A percentile compares a stretch with the other conserved stretches of the same genome.
Conservation (phyloP, 2,888 invertebrate species). For the Caenorhabditis sp. region DNA sequence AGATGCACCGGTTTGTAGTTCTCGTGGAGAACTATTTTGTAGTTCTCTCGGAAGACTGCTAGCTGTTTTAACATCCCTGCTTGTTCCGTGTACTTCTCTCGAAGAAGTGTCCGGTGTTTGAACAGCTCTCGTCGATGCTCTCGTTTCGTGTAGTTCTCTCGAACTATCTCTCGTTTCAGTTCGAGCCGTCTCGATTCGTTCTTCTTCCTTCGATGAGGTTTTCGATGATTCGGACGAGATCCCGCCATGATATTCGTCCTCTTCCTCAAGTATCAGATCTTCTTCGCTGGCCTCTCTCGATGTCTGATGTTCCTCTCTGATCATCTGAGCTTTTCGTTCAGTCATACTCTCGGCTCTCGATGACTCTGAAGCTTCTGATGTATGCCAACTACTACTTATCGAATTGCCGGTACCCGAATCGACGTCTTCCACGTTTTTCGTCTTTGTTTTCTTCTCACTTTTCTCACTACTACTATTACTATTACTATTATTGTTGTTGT, state of each 20-base stretch:
- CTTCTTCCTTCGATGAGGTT: background rate
- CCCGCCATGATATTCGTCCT: slow-evolving; percentile 15
- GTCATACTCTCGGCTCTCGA: slow-evolving; percentile 26
- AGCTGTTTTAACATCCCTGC: background rate
- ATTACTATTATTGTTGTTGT: background rate
- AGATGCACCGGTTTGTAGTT: background rate
- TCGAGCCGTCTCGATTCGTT: background rate
- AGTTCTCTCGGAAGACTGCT: background rate
- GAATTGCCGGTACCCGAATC: slow-evolving; percentile 31
- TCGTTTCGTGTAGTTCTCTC: background rate
- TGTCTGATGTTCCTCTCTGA: slow-evolving; percentile 19
- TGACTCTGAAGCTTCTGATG: slow-evolving; percentile 7
- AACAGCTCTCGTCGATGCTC: background rate
- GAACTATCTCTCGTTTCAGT: too few relatives aligned
- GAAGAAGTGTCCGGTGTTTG: background rate
- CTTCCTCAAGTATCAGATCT: slow-evolving; percentile 40
- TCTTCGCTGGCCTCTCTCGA: slow-evolving; percentile 25
- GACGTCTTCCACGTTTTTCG: background rate
- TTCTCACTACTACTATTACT: background rate
- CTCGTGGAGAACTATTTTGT: too few relatives aligned
- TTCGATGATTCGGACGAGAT: background rate
- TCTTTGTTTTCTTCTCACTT: background rate
- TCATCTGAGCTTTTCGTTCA: slow-evolving; percentile 44
- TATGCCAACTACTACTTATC: slow-evolving; percentile 12
- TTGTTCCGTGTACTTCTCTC: background rate